Conservation (phyloP, 2,113 vertebrate genomes). For the Ciconia maguari region DNA sequence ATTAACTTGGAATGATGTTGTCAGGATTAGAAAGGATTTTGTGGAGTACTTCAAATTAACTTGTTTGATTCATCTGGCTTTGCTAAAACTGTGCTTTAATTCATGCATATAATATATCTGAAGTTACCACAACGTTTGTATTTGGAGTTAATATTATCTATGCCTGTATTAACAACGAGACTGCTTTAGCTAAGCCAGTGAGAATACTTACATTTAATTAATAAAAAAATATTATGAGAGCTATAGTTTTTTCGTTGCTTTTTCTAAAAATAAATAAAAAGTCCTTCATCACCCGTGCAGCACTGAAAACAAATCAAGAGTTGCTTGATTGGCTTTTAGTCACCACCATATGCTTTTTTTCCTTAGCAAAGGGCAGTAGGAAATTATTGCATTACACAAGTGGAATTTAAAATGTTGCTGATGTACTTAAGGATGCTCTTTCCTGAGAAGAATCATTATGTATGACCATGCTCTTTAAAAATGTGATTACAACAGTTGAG, state of each 20-base stretch:
- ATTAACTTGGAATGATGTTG: background rate
- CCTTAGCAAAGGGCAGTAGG: constrained; percentile 44
- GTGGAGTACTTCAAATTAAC: background rate
- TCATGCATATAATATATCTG: background rate
- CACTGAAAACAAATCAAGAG: background rate
- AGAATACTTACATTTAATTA: background rate
- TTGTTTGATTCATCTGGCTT: background rate
- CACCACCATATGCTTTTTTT: constrained; percentile 41
- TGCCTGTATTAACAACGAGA: background rate
- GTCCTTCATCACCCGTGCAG: background rate
- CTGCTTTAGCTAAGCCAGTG: background rate
- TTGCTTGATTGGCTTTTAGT: constrained; percentile 7
- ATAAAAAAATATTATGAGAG: background rate
- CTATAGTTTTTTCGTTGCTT: background rate
- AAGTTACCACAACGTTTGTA: background rate
- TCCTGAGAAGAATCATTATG: constrained; percentile 62
- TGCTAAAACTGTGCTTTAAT: constrained; percentile 6
- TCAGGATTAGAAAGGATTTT: background rate
- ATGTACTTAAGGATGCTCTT: constrained; percentile 62
- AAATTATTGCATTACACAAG: constrained; percentile 58
- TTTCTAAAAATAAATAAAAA: constrained; percentile 24
- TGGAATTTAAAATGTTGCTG: constrained; percentile 66
- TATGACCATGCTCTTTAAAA: constrained; percentile 70
- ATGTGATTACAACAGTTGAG: constrained; percentile 73
- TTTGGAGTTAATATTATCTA: background rate